Evolutionary conservation across 2,113 vertebrate genomes (phyloP).

Genomic region (Phycodurus eques): DNA sequence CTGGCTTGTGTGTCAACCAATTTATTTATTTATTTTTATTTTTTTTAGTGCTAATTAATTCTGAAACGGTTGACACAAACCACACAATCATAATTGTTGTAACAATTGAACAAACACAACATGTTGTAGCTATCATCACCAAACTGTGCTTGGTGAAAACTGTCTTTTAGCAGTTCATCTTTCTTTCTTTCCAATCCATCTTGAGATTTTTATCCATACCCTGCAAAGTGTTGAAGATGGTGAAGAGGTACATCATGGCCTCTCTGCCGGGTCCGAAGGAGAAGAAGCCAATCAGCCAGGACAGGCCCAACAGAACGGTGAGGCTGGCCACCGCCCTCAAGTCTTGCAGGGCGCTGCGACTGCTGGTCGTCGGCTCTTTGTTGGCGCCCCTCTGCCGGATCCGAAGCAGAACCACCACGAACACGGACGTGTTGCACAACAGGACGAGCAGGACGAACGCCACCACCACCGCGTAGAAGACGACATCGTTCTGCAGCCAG

Average conservation of each 20-base stretch:
- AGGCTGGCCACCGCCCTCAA: conserved; percentile 79
- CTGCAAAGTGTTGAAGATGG: conserved; percentile 83
- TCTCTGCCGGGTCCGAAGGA: conserved; percentile 75
- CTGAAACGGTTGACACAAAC: too few species aligned
- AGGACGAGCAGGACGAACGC: conserved; percentile 78
- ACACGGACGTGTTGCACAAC: conserved; percentile 78
- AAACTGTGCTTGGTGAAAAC: background rate
- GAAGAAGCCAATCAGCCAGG: conserved; percentile 82
- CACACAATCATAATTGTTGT: too few species aligned
- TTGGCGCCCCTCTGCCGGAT: conserved; percentile 72
- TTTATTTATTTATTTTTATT: too few species aligned
- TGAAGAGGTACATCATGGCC: conserved; percentile 81
- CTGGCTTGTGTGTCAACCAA: too few species aligned
- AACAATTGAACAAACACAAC: too few species aligned
- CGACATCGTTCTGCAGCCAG: conserved; percentile 77
- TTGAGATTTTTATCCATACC: conserved; percentile 62
- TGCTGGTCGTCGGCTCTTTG: conserved; percentile 45
- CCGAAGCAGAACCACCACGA: conserved; percentile 81
- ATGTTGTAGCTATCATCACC: too few species aligned
- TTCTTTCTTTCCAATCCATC: background rate
- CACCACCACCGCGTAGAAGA: conserved; percentile 80
- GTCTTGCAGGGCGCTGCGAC: conserved; percentile 61
- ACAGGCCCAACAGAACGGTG: conserved; percentile 85
- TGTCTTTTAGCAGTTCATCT: background rate
- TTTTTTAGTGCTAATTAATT: too few species aligned